Percentiles rank a stretch among this genome's conserved stretches.
These are phyloP conservation scores for Jordanella pulchra DNA, from an alignment of 2,797 vertebrate genomes.

Conservation along the genomic window DNA sequence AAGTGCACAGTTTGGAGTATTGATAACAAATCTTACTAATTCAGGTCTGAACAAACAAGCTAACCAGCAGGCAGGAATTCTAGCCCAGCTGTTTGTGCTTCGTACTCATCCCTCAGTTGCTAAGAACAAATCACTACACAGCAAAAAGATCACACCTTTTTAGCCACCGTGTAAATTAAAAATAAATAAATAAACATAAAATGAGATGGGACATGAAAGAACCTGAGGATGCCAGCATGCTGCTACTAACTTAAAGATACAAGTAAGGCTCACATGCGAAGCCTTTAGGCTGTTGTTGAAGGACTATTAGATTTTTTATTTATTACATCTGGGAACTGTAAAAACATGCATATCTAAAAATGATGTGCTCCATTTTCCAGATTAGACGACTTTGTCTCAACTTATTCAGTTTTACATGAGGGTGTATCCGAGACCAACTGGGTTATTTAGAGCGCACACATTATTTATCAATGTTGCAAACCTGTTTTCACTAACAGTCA, in stretches of 20 bases:
- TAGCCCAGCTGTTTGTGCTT: constrained; percentile 36
- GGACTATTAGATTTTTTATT: constrained; percentile 17
- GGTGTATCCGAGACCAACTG: too few relatives aligned
- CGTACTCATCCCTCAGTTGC: constrained; percentile 51
- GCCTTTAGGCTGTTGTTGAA: constrained; percentile 42
- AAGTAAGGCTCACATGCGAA: constrained; percentile 53
- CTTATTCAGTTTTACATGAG: too few relatives aligned
- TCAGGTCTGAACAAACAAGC: constrained; percentile 33
- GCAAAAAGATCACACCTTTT: constrained; percentile 57
- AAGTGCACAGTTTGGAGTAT: constrained; percentile 36
- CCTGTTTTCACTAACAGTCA: too few relatives aligned
- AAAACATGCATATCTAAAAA: constrained; percentile 57
- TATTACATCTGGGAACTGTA: constrained; percentile 38
- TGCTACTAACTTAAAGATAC: constrained; percentile 55
- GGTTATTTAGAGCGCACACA: too few relatives aligned
- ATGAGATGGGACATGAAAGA: constrained; percentile 58
- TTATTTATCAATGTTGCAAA: too few relatives aligned
- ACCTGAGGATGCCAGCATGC: constrained; percentile 71
- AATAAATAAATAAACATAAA: constrained; percentile 37
- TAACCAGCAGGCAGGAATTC: constrained; percentile 28
- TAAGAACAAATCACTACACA: constrained; percentile 55
- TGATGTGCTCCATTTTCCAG: constrained; percentile 52
- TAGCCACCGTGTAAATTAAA: constrained; percentile 34
- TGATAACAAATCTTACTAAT: constrained; percentile 38
- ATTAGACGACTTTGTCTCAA: neutral